Conservation (phyloP, 2,113 vertebrate genomes). For the Vidua chalybeata region DNA sequence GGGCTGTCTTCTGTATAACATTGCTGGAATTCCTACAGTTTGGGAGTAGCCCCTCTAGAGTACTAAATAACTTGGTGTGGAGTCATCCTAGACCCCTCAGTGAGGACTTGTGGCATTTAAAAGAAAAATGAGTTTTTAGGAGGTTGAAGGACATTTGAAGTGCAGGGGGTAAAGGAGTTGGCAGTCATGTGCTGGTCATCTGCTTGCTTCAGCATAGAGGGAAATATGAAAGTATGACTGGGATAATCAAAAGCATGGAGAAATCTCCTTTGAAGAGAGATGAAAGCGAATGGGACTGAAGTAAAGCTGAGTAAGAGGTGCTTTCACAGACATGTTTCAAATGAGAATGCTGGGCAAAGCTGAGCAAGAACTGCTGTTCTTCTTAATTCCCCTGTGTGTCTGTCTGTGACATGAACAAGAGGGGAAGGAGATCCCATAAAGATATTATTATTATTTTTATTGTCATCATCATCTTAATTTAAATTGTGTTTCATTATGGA, state of each 20-base stretch:
- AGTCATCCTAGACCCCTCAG: background rate
- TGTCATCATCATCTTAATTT: background rate
- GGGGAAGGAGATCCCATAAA: background rate
- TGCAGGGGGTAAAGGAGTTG: background rate
- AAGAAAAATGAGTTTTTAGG: background rate
- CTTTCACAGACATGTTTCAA: background rate
- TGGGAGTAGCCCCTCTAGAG: slow-evolving; percentile 9
- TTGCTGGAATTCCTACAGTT: slow-evolving; percentile 31
- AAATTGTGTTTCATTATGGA: background rate
- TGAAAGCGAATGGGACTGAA: background rate
- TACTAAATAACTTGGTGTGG: background rate
- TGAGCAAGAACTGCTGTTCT: background rate
- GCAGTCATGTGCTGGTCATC: slow-evolving; percentile 14
- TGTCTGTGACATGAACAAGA: background rate
- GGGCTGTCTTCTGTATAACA: background rate
- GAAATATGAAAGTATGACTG: slow-evolving; percentile 22
- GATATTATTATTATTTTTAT: background rate
- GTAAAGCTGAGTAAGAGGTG: slow-evolving; percentile 47
- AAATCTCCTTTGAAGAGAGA: slow-evolving; percentile 49
- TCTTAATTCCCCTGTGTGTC: background rate
- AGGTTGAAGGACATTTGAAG: background rate
- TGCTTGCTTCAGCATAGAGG: background rate
- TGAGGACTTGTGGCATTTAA: background rate
- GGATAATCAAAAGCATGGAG: slow-evolving; percentile 45
- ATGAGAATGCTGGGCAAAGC: background rate